Conservation (phyloP, 2,113 vertebrate species). For the Zapornia atra region DNA sequence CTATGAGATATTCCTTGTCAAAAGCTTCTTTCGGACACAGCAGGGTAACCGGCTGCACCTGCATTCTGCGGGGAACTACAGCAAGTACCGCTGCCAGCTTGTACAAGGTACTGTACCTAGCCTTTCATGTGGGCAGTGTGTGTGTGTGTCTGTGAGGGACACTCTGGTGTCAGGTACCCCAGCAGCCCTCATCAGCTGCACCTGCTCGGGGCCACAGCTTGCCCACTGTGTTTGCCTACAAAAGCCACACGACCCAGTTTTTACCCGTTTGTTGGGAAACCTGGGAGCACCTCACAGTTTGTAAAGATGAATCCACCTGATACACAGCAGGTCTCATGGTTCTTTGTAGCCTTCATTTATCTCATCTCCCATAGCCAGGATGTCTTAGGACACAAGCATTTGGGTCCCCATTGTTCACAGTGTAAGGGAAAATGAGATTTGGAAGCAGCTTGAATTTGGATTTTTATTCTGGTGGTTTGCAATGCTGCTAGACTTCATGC, state of each 20-base stretch:
- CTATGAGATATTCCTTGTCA: slow-evolving; percentile 68
- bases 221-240: rapidly evolving
- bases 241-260: neutral
- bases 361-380: neutral
- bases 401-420: neutral
- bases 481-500: neutral
- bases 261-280: neutral
- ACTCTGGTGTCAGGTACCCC: neutral
- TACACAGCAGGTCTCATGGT: neutral
- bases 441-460: neutral
- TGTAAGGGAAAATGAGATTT: neutral
- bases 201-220: neutral
- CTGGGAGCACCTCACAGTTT: neutral
- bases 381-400: neutral
- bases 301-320: neutral
- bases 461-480: neutral
- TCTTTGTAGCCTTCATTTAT: neutral
- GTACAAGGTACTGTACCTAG: slow-evolving; percentile 55
- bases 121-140: rapidly evolving
- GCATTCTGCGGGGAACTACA: slow-evolving; percentile 58
- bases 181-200: neutral
- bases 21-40: slow-evolving; percentile 4
- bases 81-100: slow-evolving; percentile 69
- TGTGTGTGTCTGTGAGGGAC: too few species aligned
- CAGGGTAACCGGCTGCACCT: slow-evolving; percentile 40